Conservation (phyloP, 2,888 invertebrate species). For the Tetrapedia diversipes region DNA sequence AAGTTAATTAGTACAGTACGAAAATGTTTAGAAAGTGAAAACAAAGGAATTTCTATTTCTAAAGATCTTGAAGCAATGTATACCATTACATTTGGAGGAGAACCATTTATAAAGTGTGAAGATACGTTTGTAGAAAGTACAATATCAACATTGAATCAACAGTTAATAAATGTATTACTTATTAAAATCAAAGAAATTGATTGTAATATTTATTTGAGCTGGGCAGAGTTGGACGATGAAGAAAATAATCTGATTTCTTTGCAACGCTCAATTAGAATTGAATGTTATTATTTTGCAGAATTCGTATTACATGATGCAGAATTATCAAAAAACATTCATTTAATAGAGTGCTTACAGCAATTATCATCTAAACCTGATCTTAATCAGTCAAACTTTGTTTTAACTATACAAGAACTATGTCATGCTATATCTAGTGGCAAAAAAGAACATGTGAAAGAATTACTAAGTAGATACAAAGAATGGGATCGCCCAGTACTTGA, state of each 20-base stretch:
- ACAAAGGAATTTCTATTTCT: neutral
- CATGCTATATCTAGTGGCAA: conserved; percentile 62
- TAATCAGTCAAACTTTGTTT: conserved; percentile 30
- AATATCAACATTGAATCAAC: conserved; percentile 62
- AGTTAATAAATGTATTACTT: conserved; percentile 69
- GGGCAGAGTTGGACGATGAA: conserved; percentile 75
- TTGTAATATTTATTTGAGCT: conserved; percentile 74
- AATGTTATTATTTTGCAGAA: conserved; percentile 72
- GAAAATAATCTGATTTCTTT: conserved; percentile 71
- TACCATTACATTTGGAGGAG: conserved; percentile 73
- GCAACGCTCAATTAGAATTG: conserved; percentile 76
- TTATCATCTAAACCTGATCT: conserved; percentile 71
- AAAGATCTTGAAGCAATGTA: conserved; percentile 67
- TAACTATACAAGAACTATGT: conserved; percentile 70
- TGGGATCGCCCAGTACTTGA: conserved; percentile 73
- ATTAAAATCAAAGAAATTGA: conserved; percentile 74
- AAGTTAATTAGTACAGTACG: conserved; percentile 64
- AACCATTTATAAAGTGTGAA: conserved; percentile 57
- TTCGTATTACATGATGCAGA: conserved; percentile 60
- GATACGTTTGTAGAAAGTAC: conserved; percentile 42
- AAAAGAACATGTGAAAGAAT: conserved; percentile 63
- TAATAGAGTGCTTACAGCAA: conserved; percentile 72
- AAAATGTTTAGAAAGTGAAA: conserved; percentile 60
- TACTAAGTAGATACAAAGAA: conserved; percentile 71
- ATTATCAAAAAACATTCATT: conserved; percentile 63